A percentile compares a stretch with the other conserved stretches of the same genome.
Conservation (phyloP, 2,797 vertebrate genomes). For the Alca torda region DNA sequence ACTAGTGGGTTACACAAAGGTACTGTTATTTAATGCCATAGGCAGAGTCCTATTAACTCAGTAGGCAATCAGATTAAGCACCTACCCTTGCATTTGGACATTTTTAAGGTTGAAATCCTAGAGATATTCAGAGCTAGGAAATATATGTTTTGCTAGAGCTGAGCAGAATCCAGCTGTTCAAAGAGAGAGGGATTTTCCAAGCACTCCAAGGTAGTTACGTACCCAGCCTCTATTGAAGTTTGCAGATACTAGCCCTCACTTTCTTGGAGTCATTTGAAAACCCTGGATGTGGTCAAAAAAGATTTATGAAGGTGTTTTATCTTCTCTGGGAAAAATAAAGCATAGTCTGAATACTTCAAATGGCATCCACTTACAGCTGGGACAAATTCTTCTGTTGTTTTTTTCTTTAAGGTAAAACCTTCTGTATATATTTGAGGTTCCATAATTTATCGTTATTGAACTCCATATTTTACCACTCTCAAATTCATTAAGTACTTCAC, state of each 20-base stretch:
- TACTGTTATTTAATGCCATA: not conserved
- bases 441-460: not conserved
- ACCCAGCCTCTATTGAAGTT: not conserved
- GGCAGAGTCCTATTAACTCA: not conserved
- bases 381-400: not conserved
- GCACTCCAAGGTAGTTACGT: not conserved
- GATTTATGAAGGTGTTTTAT: not conserved
- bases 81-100: not conserved
- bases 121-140: not conserved
- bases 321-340: not conserved
- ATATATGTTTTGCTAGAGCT: not conserved
- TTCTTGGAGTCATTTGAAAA: not conserved
- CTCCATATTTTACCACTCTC: not conserved
- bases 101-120: not conserved
- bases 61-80: not conserved
- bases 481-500: not conserved
- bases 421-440: not conserved
- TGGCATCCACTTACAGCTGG: not conserved
- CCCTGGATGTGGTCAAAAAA: not conserved
- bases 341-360: not conserved
- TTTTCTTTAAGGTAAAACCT: not conserved
- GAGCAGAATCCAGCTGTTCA: not conserved
- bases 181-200: not conserved
- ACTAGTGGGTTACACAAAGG: not conserved
- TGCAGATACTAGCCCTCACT: not conserved